Evolutionary conservation across 2,113 vertebrate genomes (phyloP).

Genomic region (Hippocampus guttulatus): DNA sequence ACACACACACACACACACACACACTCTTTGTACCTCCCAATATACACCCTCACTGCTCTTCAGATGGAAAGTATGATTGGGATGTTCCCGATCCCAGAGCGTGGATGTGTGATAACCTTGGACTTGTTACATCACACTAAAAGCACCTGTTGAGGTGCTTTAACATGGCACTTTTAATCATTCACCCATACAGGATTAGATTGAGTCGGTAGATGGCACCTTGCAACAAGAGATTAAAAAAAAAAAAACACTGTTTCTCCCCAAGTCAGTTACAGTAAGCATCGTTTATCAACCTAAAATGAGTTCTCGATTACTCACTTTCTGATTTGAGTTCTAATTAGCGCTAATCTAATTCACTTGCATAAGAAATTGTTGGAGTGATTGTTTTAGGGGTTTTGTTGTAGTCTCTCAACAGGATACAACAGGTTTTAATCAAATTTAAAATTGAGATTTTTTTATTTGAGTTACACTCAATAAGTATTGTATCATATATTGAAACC

Average conservation of each 20-base stretch:
- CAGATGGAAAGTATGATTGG: constrained; percentile 8
- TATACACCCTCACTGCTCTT: constrained; percentile 33
- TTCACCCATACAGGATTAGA: constrained; percentile 5
- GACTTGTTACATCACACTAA: constrained; percentile 27
- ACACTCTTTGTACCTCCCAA: constrained; percentile 58
- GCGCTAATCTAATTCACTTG: constrained; percentile 12
- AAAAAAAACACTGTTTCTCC: background rate
- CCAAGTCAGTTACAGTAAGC: constrained; percentile 4
- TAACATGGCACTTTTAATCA: constrained; percentile 49
- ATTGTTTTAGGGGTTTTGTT: background rate
- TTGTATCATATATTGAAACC: background rate
- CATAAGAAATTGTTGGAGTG: constrained; percentile 5
- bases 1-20: constrained; percentile 35
- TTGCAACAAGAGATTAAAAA: background rate
- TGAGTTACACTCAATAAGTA: background rate
- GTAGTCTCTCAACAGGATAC: background rate
- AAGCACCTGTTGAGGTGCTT: constrained; percentile 40
- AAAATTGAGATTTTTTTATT: background rate
- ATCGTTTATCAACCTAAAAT: constrained; percentile 15
- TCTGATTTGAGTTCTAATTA: constrained; percentile 16
- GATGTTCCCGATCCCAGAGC: constrained; percentile 10
- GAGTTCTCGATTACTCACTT: constrained; percentile 1
- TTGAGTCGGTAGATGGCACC: background rate
- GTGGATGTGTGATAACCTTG: constrained; percentile 19
- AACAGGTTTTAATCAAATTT: background rate